Base-by-base conservation (phyloP, 2,113 vertebrate species). In the Morone saxatilis region DNA sequence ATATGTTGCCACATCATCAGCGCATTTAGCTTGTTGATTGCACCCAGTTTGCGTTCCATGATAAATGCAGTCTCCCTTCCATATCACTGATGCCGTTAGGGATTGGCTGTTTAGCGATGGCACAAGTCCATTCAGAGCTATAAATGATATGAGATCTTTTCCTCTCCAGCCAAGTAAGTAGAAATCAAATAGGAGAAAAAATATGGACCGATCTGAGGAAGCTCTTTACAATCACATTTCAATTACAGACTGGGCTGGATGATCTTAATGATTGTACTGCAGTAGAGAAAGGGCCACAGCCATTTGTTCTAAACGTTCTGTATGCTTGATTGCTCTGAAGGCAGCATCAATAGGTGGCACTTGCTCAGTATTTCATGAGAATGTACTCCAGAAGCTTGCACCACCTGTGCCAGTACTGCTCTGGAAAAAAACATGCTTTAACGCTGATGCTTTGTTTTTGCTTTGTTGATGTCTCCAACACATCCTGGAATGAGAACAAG, bases 401-500 rank as follows among this genome's bases (percentile, higher is more conserved):
- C n/a, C 87, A 84, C 79, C 83, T 85, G 88, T 69, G 85, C 86
- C 80, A 83, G 38, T 22, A 71, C 81, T 45, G 67, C 36, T 82
- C 8, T 54, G 36, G 43, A 73, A 22, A 57, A 65, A 25, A 53
- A 76, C 10, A 70, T 71, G 41, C 63, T 43, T 50, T 54, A 57
- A 70, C 38, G 53, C 54, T 47, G 69, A 85, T 73, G 77, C 25
- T 25, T 25, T 25, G 25, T 25, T 25, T 25, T 25, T 25, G 72
- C 84, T 86, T 83, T 81, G 84, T 81, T 61, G 66, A 40, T 65
- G 57, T 76, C 53, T 85, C 89, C 85, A 86, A 68, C 76, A 59
- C 66, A 16, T 74, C 48, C 85, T 92, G 88, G 80, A 89, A 78
- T 1, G 31, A 78, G 78, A 91, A 90, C 79, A 90, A 87, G 59